Base-by-base conservation (phyloP, 92 coral and sea anemone genomes). In the Paragorgia papillata region DNA sequence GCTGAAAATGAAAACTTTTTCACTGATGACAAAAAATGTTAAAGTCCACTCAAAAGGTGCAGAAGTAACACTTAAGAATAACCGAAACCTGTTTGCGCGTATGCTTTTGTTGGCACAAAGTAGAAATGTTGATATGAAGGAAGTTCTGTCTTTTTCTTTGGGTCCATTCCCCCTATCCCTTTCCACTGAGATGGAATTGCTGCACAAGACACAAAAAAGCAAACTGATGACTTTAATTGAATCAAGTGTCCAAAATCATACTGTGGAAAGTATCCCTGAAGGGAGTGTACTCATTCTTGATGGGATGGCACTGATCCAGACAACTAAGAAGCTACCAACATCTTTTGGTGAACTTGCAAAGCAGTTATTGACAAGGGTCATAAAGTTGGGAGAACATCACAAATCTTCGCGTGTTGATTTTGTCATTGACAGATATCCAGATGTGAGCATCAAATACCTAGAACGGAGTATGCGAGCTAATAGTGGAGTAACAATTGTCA, bases 221-320 rank as follows among this genome's bases (percentile, higher is more conserved):
- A 66, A 66, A 20, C n/a, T 66, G 17, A 21, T 66, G 35, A 66
- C 34, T 2, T 27, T 13, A 26, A 20, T 66, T 14, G 74, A 66
- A 27, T 41, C 56, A 41, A 66, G 33, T 66, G 22, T 40, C 57
- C 33, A 66, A 17, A 20, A 66, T 66, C 33, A 21, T 5, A 66
- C 35, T 20, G 31, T 44, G n/a, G 32, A 21, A 17, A 66, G n/a
- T 41, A 27, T 66, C 28, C 70, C 74, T 4, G 55, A 70, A 15
- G 84, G 85, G 37, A 73, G 82, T 64, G 84, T 76, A 25, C 79
- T 85, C 57, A 77, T 85, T 66, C 73, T 85, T 2, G 93, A 89
- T 75, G 90, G 90, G 26, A 89, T 83, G 90, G 90, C 86, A 55
- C 22, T 76, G 34, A 73, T 89, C 10, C 83, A 86, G 60, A 55